Base-by-base conservation (phyloP, 1,140 invertebrate species). In the Leptopilina boulardi region DNA sequence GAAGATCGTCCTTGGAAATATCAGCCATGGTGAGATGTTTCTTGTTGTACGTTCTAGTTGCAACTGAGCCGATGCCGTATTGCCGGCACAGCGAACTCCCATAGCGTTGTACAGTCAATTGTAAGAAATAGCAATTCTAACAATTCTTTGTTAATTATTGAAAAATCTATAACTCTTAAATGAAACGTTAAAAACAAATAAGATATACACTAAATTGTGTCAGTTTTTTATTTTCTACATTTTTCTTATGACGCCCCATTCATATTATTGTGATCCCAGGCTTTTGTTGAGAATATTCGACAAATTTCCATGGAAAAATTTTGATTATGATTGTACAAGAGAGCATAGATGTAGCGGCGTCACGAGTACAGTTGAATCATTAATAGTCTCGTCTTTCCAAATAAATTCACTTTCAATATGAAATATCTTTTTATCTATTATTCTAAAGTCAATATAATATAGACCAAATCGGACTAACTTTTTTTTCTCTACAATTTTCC, bases 1-100 rank as follows among this genome's bases (percentile, higher is more conserved):
- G 92, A 82, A 95, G 91, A 83, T 94, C 92, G 89, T 94, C 93
- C 87, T 94, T 93, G 80, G 91, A 93, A 83, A 94, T 93, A 87
- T 94, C 93, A 88, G 93, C 92, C 94, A 94, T 94, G 86, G 54
- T 70, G 80, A n/a, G n/a, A 72, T 79, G 83, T 81, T 88, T 74
- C 79, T 84, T 81, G 85, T 77, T 89, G 86, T 86, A 84, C 90
- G 90, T 90, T 85, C 86, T 89, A 85, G 88, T 91, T 87, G 86
- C 87, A 91, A 91, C 90, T 91, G 90, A 91, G 83, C 85, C 87
- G 83, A 81, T 80, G 84, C 88, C 87, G 87, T n/a, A 54, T 9
- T 38, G 34, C 34, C 34, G 86, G 82, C 84, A 77, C 82, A 81
- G 79, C 81, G 80, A 80, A 82, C 83, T 84, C 82, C 82, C 79